Conservation (phyloP, 2,888 invertebrate species). For the Chloroclystis v-ata region DNA sequence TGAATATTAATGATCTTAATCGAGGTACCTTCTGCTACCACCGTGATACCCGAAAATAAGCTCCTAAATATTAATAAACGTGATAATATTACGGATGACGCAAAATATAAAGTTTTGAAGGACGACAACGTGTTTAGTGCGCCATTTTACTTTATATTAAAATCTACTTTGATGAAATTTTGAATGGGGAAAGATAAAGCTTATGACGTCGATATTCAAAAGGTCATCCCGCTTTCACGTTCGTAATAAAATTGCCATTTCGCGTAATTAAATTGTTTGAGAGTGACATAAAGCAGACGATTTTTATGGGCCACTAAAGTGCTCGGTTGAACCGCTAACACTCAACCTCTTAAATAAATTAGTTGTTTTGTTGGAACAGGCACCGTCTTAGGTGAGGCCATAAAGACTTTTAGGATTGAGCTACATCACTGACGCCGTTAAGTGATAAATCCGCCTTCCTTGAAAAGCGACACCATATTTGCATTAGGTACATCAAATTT, state of each 20-base stretch:
- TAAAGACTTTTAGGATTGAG: conserved; percentile 59
- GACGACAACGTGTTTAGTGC: conserved; percentile 2
- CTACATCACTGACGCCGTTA: conserved; percentile 34
- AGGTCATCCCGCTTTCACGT: conserved; percentile 14
- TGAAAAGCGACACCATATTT: neutral
- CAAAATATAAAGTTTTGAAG: conserved; percentile 21
- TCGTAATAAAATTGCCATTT: conserved; percentile 16
- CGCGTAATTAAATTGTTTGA: conserved; percentile 20
- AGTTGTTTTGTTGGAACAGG: conserved; percentile 53
- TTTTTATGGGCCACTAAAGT: conserved; percentile 38
- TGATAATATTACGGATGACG: conserved; percentile 24
- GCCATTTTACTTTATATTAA: conserved; percentile 7
- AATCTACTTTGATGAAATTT: conserved; percentile 13
- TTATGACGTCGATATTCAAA: conserved; percentile 11
- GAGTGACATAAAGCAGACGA: conserved; percentile 30
- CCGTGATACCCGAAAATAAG: conserved; percentile 28
- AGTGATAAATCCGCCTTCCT: conserved; percentile 1
- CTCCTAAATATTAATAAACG: conserved; percentile 30
- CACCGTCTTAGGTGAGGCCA: conserved; percentile 47
- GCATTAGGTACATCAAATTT: neutral
- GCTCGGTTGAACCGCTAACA: conserved; percentile 38
- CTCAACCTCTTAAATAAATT: conserved; percentile 49
- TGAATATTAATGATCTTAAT: conserved; percentile 58
- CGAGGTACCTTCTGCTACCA: conserved; percentile 36
- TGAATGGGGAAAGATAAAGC: conserved; percentile 10